Conservation (phyloP, 2,888 invertebrate genomes). For the Lagria hirta region DNA sequence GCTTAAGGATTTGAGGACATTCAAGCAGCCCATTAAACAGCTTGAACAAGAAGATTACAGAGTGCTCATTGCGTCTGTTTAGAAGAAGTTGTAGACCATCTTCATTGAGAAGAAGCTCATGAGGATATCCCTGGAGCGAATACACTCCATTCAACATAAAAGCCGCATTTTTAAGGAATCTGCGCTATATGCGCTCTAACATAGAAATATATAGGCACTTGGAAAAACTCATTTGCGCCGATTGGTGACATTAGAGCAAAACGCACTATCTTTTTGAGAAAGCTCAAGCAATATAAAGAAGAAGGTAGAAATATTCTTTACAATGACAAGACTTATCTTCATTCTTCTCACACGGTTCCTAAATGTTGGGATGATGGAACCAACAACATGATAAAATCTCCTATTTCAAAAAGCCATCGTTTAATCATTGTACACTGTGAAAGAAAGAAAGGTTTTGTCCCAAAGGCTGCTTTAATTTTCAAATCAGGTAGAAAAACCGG, state of each 20-base stretch:
- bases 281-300: background rate
- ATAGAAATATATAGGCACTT: too few relatives aligned
- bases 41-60: too few relatives aligned
- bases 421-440: background rate
- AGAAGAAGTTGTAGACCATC: too few relatives aligned
- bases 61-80: too few relatives aligned
- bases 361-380: background rate
- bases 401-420: background rate
- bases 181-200: too few relatives aligned
- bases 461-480: background rate
- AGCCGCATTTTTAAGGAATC: too few relatives aligned
- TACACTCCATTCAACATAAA: too few relatives aligned
- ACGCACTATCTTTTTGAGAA: background rate
- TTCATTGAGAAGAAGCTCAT: too few relatives aligned
- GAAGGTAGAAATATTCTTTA: background rate
- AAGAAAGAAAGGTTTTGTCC: background rate
- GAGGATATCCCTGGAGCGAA: too few relatives aligned
- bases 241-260: background rate
- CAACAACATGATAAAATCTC: background rate
- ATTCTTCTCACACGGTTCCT: background rate
- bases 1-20: too few relatives aligned
- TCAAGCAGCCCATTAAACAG: too few relatives aligned
- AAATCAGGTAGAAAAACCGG: constrained; percentile 24
- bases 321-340: background rate
- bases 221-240: too few relatives aligned